Evolutionary conservation across 1,140 invertebrate genomes (phyloP), one percentile per base, ranked within the genome.

Genomic region (Xylocopa sonorina): DNA sequence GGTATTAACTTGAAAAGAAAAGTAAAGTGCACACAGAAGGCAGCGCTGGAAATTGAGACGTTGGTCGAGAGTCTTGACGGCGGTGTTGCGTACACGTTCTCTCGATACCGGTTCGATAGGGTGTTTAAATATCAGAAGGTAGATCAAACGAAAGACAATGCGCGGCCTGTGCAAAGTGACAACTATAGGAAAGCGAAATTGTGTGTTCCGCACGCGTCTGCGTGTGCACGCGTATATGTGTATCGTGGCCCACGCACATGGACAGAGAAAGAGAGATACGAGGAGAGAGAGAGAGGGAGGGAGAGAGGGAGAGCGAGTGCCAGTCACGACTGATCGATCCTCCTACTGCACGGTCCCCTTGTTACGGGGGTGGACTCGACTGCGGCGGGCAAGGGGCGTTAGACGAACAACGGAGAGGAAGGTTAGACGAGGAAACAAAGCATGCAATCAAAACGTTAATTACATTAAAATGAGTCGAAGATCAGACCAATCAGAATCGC

Each of bases 371-470:
- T 67, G 69, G 82, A 78, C 67, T 73, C 34, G 80, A 74, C 60
- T 76, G 80, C 57, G 78, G 69, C 81, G 82, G 83, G 82, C 78
- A 69, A 84, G 69, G 82, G 81, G 50, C 62, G 68, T 69, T 57
- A 53, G 62, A 75, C 38, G 81, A 78, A 58, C 62, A 71, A 80
- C 72, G 53, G 81, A 76, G 85, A 83, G 82, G 81, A 82, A 87
- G 85, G 83, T 85, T 82, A 85, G 85, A 87, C 88, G 82, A 81
- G 90, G 89, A 92, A 92, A 93, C 91, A 93, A 92, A 93, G 91
- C 91, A 90, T 88, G 91, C 91, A 92, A 92, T 92, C 91, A 92
- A 92, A 93, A 92, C 91, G 91, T 93, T 93, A 93, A 93, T 92
- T 92, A 91, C 91, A 91, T 93, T 92, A 92, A 93, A 93, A 93